phyloP scores from a whole-genome alignment of 2,888 invertebrate species.

The Craniophora ligustri region DNA sequence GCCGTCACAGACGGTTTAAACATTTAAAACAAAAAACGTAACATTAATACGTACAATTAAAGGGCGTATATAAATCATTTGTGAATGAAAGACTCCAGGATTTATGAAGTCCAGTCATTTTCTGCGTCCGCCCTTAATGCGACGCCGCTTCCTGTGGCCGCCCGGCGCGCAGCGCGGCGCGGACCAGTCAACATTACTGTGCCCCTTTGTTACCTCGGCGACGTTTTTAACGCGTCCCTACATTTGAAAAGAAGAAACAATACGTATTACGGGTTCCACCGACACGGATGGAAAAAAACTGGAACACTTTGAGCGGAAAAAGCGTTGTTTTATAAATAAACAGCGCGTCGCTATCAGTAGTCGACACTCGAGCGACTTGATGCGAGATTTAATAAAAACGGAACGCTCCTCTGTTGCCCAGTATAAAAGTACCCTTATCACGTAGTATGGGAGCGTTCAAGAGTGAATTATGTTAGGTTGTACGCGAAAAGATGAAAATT shows the following conservation, averaged over 20 bases:
- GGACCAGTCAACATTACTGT: conserved; percentile 56
- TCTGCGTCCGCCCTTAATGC: conserved; percentile 61
- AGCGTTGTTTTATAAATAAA: conserved; percentile 86
- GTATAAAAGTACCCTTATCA: conserved; percentile 83
- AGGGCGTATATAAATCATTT: conserved; percentile 60
- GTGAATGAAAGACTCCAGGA: conserved; percentile 60
- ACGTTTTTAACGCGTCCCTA: conserved; percentile 72
- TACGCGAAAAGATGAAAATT: conserved; percentile 86
- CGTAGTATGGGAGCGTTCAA: conserved; percentile 84
- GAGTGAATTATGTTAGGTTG: conserved; percentile 86
- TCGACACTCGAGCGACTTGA: conserved; percentile 84
- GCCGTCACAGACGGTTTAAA: conserved; percentile 47
- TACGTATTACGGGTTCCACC: conserved; percentile 63
- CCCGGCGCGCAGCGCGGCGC: conserved; percentile 50
- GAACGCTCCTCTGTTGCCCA: conserved; percentile 68
- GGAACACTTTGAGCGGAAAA: conserved; percentile 79
- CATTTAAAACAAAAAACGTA: conserved; percentile 44
- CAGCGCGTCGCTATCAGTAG: conserved; percentile 81
- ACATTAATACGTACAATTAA: conserved; percentile 57
- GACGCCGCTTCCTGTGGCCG: conserved; percentile 59
- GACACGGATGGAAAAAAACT: conserved; percentile 67
- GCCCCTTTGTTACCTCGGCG: conserved; percentile 63
- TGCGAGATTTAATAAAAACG: conserved; percentile 82
- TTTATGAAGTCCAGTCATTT: conserved; percentile 64
- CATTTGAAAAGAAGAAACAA: conserved; percentile 71